Conservation (phyloP, 2,113 vertebrate genomes). For the Actenoides hombroni region DNA sequence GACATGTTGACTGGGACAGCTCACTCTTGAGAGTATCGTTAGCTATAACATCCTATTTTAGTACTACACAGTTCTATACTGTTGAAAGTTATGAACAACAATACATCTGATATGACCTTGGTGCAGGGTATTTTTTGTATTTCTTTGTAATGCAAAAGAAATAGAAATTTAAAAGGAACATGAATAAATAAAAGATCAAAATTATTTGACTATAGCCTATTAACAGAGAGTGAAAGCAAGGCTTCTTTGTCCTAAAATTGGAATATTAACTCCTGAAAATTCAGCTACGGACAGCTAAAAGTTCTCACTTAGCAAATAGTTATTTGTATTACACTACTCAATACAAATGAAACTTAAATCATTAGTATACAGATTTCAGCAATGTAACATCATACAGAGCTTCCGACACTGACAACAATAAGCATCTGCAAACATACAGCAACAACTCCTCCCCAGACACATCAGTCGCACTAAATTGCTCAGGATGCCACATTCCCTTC, state of each 20-base stretch:
- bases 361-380: background rate
- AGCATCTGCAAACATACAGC: background rate
- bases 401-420: background rate
- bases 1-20: background rate
- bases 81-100: background rate
- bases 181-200: background rate
- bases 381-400: background rate
- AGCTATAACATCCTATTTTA: background rate
- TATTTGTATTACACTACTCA: background rate
- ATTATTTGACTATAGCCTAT: background rate
- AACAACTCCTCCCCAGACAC: background rate
- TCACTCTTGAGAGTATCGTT: background rate
- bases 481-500: background rate
- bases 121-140: background rate
- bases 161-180: background rate
- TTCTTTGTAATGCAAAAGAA: background rate
- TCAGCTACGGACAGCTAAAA: background rate
- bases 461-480: background rate
- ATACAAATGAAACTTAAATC: background rate
- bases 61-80: background rate
- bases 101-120: background rate
- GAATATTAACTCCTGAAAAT: background rate
- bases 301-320: background rate
- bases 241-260: background rate
- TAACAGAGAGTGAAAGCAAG: background rate